Evolutionary conservation across 1,140 invertebrate species (phyloP), one percentile per base, ranked within the genome.

Genomic region (Lordiphosa clarofinis): DNA sequence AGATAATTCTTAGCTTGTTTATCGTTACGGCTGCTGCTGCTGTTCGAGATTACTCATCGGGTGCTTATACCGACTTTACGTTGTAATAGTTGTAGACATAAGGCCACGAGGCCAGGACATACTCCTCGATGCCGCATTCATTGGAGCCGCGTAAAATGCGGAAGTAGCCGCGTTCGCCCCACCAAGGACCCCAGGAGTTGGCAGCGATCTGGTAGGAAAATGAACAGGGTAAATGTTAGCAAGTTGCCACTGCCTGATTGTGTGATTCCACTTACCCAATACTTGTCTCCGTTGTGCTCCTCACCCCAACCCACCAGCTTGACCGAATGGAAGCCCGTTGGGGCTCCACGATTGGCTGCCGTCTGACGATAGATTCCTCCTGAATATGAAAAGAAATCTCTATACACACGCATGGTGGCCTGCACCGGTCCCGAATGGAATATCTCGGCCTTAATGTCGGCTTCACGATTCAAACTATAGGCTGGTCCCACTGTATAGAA

Each of bases 371-470:
- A 99, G 33, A 99, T 90, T 4, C 97, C 97, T 12, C 91, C 90
- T 49, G 91, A 91, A 88, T 99, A 99, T 50, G 94, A 91, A 90
- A 97, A 99, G 90, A 99, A 97, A 86, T 98, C 97, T 60, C 94
- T 94, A 73, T 95, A 93, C 1, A 98, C 95, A 49, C 91, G 92
- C 92, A 98, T 96, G 3, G 95, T 95, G 12, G 97, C 97, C 93
- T 98, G 97, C 0, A 98, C 96, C n/a, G 97, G 97, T 56, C 97
- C 97, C 40, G 96, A 97, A 13, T 92, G 93, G 86, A 94, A 91
- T 42, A 98, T 97, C 87, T 98, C 97, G 62, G 94, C 92, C 95
- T 96, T 97, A 57, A 99, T 98, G 82, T 97, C 96, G 8, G 92
- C 92, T 76, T 94, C 93, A 42, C 92, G 92, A 31, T 91, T 91